Percentiles rank a stretch among this genome's conserved stretches.
Evolutionary conservation across 2,113 vertebrate genomes (phyloP).

Genomic region (Zapornia atra): DNA sequence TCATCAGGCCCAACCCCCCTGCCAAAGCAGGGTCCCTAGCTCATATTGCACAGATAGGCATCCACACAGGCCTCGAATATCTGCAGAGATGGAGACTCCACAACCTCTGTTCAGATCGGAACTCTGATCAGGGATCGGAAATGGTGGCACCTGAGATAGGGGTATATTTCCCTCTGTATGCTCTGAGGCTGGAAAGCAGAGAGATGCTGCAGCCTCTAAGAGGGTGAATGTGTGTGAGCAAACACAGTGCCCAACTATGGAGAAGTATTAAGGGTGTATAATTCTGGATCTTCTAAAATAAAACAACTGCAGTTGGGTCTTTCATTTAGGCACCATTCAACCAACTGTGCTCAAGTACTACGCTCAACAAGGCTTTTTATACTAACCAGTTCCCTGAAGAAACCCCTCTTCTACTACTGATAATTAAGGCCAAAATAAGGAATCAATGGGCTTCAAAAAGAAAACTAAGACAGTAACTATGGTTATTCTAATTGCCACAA

Average conservation of each 20-base stretch:
- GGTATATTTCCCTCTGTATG: too few species aligned
- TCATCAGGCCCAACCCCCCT: too few species aligned
- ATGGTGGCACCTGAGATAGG: too few species aligned
- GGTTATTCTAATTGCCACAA: background rate
- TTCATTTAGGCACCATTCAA: background rate
- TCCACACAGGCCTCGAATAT: too few species aligned
- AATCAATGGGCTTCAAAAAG: conserved; percentile 20
- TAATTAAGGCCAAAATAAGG: conserved; percentile 21
- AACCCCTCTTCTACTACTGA: background rate
- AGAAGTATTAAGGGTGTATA: background rate
- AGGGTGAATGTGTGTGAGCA: background rate
- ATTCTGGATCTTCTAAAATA: background rate
- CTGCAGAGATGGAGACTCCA: too few species aligned
- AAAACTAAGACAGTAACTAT: background rate
- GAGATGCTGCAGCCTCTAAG: background rate
- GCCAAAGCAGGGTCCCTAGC: too few species aligned
- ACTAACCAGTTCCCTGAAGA: conserved; percentile 44
- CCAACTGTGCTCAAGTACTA: background rate
- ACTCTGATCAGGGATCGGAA: too few species aligned
- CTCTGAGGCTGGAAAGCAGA: too few species aligned
- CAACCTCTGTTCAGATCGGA: too few species aligned
- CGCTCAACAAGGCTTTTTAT: background rate
- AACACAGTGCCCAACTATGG: background rate
- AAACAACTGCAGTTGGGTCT: background rate
- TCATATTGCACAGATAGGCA: too few species aligned